Evolutionary conservation across 2,888 invertebrate genomes (phyloP), one percentile per base, ranked within the genome.

Genomic region (Lasius fuliginosus): DNA sequence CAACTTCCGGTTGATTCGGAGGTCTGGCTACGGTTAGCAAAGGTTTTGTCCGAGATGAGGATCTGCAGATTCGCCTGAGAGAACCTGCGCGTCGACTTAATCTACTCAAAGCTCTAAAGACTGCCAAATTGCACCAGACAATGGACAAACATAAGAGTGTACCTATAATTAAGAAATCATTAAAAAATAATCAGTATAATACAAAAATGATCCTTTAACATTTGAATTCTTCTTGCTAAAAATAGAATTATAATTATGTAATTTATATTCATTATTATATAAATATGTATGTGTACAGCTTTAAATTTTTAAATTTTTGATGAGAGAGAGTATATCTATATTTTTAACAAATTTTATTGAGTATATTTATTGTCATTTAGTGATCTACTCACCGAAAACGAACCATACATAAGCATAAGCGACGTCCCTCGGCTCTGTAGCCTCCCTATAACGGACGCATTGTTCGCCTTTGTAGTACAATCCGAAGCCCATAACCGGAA

Each of bases 61-160:
- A 92, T 86, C 93, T 92, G 12, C 94, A 94, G 83, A 93, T 92
- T 58, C 94, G 92, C 30, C 94, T 91, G 18, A 95, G 89, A 27
- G 91, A 92, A 30, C 93, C 94, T n/a, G 91, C 90, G 4, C 92
- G 91, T 9, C 92, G 92, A 62, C 94, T 94, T 69, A 97, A 96
- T 84, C 96, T 96, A 92, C 96, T 97, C 85, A 98, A 95, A 49
- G 97, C 97, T 86, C 97, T 96, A 85, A 98, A 97, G 84, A 98
- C 98, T 12, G 97, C 97, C 91, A 98, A 95, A 95, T 98, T 98
- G 95, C 98, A 98, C 94, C 97, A 96, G 82, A 98, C 98, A 92
- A 98, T 97, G 84, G 97, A 96, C 58, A 96, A 91, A 94, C 97
- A 97, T 71, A 98, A 96, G 27, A 96, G 92, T 0, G 97, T 96